Evolutionary conservation across 2,797 vertebrate species (phyloP), one percentile per base, ranked within the genome.

Genomic region (Rhinella marina): DNA sequence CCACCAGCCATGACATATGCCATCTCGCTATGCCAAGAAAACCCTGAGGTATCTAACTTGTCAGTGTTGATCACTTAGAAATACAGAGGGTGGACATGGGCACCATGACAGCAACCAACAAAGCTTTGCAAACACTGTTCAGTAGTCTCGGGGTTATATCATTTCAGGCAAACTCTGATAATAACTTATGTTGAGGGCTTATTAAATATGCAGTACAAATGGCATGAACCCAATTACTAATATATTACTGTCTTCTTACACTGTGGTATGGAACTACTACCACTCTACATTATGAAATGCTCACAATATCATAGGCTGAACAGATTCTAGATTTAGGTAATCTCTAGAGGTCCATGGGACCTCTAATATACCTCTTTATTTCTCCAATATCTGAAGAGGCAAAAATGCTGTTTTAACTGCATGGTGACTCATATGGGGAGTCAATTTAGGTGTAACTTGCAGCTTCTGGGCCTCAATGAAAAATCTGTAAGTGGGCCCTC

Each of bases 1-100:
- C 50, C 83, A 88, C 87, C 87, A 85, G 66, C 48, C 41, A 25
- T 72, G 79, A 85, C 78, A 88, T 88, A 85, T 88, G 82, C 27
- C 77, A 88, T 81, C 66, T 81, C 66, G 11, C 73, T 70, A 41
- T 84, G 87, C 87, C 83, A 75, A 76, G 77, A 81, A 81, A 79
- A 75, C 57, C 79, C 76, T 85, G 19, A 85, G 56, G 41, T 68
- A 77, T 66, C 82, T 54, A 61, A 57, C 87, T 73, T 88, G 82
- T 85, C 82, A 81, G 27, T 85, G 68, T 64, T 88, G 78, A 88
- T 81, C 77, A 62, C 78, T 85, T 64, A 85, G 23, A 84, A 88
- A 59, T 82, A 88, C 81, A 88, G 79, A 75, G 66, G 56, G 79
- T 82, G 76, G 86, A 81, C 29, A 72, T 86, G 54, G 86, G 79